A percentile compares a stretch with the other conserved stretches of the same genome.
Evolutionary conservation across 2,797 vertebrate genomes (phyloP).

Genomic region (Sebastes nivosus): DNA sequence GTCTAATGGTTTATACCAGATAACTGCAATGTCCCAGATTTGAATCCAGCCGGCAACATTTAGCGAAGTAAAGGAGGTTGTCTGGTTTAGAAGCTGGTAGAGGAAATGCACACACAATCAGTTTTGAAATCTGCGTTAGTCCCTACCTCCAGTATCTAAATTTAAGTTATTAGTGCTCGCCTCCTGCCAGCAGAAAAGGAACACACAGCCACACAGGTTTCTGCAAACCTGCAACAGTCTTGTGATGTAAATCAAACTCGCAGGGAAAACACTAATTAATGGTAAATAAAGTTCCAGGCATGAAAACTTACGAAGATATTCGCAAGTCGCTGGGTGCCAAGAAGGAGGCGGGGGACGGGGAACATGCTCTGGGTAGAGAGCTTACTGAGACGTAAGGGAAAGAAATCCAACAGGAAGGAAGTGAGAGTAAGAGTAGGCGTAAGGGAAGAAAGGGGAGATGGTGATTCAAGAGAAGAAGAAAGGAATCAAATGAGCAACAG

Average conservation of each 20-base stretch:
- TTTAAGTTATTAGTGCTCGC: neutral
- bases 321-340: neutral
- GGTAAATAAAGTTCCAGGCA: constrained; percentile 37
- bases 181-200: constrained; percentile 10
- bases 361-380: neutral
- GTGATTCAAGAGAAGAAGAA: constrained; percentile 21
- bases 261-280: constrained; percentile 57
- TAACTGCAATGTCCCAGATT: neutral
- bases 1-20: neutral
- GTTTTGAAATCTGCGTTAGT: neutral
- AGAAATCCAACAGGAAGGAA: constrained; percentile 23
- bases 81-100: neutral
- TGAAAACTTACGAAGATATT: constrained; percentile 37
- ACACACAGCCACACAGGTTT: neutral
- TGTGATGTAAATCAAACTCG: constrained; percentile 44
- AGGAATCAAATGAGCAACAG: constrained; percentile 32
- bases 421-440: neutral
- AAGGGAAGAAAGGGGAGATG: neutral
- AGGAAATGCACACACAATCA: neutral
- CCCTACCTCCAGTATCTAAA: neutral
- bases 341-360: neutral
- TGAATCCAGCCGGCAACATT: neutral
- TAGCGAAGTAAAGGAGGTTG: neutral
- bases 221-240: neutral
- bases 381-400: neutral